Conservation (phyloP, 2,888 invertebrate genomes). For the Glaucopsyche alexis region DNA sequence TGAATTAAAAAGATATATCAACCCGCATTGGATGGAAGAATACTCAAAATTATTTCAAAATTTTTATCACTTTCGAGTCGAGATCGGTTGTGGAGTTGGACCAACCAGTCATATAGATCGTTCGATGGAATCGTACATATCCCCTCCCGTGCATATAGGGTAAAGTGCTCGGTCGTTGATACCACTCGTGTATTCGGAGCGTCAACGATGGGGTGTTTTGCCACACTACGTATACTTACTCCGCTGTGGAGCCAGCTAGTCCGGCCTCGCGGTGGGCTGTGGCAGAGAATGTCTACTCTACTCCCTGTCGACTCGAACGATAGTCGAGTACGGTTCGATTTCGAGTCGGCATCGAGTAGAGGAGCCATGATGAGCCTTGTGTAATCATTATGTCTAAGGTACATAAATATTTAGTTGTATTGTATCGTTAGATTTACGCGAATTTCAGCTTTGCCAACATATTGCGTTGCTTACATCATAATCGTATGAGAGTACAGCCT, state of each 20-base stretch:
- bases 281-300: neutral
- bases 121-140: slow-evolving; percentile 75
- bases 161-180: slow-evolving; percentile 45
- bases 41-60: slow-evolving; percentile 69
- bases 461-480: slow-evolving; percentile 78
- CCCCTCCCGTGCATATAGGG: slow-evolving; percentile 66
- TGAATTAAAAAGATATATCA: slow-evolving; percentile 57
- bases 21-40: slow-evolving; percentile 67
- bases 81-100: slow-evolving; percentile 68
- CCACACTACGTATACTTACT: slow-evolving; percentile 35
- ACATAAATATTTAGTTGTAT: slow-evolving; percentile 78
- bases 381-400: slow-evolving; percentile 77
- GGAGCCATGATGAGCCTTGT: slow-evolving; percentile 72
- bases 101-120: slow-evolving; percentile 64
- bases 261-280: slow-evolving; percentile 41
- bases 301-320: slow-evolving; percentile 7
- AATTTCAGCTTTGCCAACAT: slow-evolving; percentile 79
- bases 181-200: slow-evolving; percentile 12
- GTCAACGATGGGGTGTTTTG: neutral
- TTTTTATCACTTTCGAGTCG: slow-evolving; percentile 59
- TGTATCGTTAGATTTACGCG: slow-evolving; percentile 78
- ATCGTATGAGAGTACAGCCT: slow-evolving; percentile 79
- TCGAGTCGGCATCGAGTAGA: slow-evolving; percentile 45
- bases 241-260: slow-evolving; percentile 55
- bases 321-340: neutral